A percentile compares a stretch with the other conserved stretches of the same genome.
These are phyloP conservation scores for Acanthosepion esculentum DNA, from an alignment of 2,888 invertebrate species.

Conservation along the genomic window DNA sequence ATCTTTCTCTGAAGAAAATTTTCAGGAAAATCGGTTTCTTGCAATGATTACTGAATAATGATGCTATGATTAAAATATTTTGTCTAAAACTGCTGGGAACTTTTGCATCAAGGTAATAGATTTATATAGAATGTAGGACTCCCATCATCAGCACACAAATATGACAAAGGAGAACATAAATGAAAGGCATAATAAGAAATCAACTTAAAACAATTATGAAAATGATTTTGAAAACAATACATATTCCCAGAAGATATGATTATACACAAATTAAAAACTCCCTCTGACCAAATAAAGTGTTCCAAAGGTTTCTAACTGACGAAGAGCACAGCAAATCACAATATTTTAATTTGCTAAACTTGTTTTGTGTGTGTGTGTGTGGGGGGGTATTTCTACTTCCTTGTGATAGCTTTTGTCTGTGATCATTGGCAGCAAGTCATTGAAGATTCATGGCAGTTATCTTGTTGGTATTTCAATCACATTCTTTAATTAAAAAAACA, in stretches of 20 bases:
- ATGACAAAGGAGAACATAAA: no score
- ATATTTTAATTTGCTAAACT: background rate
- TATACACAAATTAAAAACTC: background rate
- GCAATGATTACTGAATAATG: no score
- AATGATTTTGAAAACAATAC: background rate
- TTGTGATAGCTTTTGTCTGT: background rate
- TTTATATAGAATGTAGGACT: no score
- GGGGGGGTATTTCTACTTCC: background rate
- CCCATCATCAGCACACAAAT: no score
- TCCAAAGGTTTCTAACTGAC: background rate
- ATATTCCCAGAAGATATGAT: background rate
- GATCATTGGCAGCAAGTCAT: background rate
- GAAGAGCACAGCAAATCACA: background rate
- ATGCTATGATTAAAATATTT: no score
- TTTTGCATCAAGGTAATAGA: no score
- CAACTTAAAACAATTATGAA: no score
- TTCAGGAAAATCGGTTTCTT: no score
- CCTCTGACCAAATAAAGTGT: background rate
- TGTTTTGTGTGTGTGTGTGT: background rate
- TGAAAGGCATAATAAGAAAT: no score
- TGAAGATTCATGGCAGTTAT: conserved; percentile 14
- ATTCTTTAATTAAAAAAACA: background rate
- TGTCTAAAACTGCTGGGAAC: no score
- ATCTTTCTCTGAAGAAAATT: no score
- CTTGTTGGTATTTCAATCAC: background rate